A percentile compares a stretch with the other conserved stretches of the same genome.
Evolutionary conservation across 1,140 invertebrate species (phyloP).

Genomic region (Zaprionus gabonicus): DNA sequence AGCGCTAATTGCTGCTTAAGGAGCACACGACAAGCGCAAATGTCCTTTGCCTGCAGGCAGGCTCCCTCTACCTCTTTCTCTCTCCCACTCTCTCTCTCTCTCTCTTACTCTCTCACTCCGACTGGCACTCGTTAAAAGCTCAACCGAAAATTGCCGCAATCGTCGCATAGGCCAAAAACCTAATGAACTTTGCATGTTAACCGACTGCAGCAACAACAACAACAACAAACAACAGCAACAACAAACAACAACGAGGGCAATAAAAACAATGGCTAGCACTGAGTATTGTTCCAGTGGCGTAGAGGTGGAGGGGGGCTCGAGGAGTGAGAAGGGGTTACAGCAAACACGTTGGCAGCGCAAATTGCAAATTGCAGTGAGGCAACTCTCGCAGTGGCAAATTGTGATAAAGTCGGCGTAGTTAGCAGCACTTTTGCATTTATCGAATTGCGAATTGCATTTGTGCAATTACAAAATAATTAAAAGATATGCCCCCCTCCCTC

Average conservation of each 20-base stretch:
- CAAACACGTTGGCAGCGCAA: not conserved
- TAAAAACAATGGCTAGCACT: conserved; percentile 57
- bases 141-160: conserved; percentile 54
- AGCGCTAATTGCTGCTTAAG: conserved; percentile 78
- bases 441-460: conserved; percentile 9
- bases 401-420: conserved; percentile 16
- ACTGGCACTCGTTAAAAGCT: conserved; percentile 49
- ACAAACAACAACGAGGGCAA: conserved; percentile 26
- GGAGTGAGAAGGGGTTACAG: not conserved
- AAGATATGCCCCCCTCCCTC: not conserved
- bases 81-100: conserved; percentile 8
- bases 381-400: conserved; percentile 22
- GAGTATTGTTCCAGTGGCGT: not conserved
- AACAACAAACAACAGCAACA: conserved; percentile 1
- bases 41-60: conserved; percentile 51
- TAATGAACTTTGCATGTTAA: conserved; percentile 81
- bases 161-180: conserved; percentile 75
- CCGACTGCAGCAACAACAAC: conserved; percentile 23
- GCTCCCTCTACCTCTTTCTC: not conserved
- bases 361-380: conserved; percentile 9
- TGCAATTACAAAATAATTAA: conserved; percentile 10
- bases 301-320: not conserved
- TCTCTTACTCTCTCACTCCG: not conserved
- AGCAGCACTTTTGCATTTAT: conserved; percentile 10
- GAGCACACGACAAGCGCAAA: conserved; percentile 46